Evolutionary conservation across 2,797 vertebrate species (phyloP), one percentile per base, ranked within the genome.

Genomic region (Galaxias olidus): DNA sequence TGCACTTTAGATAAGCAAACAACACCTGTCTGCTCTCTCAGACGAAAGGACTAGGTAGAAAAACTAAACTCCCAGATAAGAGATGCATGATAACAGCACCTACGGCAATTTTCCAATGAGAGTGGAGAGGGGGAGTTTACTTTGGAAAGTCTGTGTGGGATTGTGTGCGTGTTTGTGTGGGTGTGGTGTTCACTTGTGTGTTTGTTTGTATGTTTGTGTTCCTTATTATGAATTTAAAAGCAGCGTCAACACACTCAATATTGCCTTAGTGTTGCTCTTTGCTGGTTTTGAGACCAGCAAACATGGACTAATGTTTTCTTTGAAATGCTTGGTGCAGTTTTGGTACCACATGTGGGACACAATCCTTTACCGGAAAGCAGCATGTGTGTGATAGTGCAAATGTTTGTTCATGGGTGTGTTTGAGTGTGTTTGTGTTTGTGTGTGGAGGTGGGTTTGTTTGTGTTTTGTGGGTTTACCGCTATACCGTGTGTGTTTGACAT

Each of bases 1-100:
- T 5, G 14, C 15, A n/a, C 14, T 59, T 61, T 40, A 60, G 57
- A 60, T 59, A 53, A 53, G 65, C 52, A 49, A 61, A 61, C 59
- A 55, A 19, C 59, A n/a, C 44, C 50, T 54, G 49, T 9, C 13
- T 12, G 52, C 52, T 14, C 19, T 9, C 50, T 42, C 12, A 47
- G 13, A 18, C n/a, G 5, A n/a, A 17, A 10, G 43, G 10, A 45
- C 45, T 17, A 10, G 20, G 59, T 12, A 68, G 17, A 30, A 40
- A 57, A 49, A 49, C 12, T 10, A 13, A 19, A 61, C 19, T 10
- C 58, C 9, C 43, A 44, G 44, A 67, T 47, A 67, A 61, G 51
- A 47, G 15, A 55, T 55, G 59, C 14, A 20, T 54, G 52, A 55
- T 64, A 15, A 18, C 10, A 53, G 10, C 18, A 15, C 10, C 15